phyloP scores from a whole-genome alignment of 2,888 invertebrate genomes.

The Germaria angustata region DNA sequence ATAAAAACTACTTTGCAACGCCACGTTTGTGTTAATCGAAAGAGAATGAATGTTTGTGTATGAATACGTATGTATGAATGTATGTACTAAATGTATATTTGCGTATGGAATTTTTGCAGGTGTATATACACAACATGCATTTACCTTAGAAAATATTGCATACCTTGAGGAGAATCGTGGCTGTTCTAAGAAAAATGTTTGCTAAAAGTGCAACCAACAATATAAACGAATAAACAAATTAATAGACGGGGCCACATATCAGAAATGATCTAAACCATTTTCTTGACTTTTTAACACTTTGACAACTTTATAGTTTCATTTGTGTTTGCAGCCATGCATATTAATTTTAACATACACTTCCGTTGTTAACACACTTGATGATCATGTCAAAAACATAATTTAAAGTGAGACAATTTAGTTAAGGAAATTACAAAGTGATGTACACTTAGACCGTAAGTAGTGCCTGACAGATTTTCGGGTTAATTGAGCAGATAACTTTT shows the following conservation, averaged over 20 bases:
- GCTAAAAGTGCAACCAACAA: slow-evolving; percentile 6
- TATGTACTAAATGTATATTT: too few relatives aligned
- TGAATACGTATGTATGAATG: background rate
- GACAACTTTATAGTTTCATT: slow-evolving; percentile 38
- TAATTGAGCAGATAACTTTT: too few relatives aligned
- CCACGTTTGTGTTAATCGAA: slow-evolving; percentile 18
- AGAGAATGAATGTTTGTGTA: background rate
- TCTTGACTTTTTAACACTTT: slow-evolving; percentile 35
- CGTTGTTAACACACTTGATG: slow-evolving; percentile 10
- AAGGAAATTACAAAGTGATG: background rate
- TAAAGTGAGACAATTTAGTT: background rate
- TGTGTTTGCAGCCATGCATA: background rate
- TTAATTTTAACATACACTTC: slow-evolving; percentile 21
- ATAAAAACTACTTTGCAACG: background rate
- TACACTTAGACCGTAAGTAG: background rate
- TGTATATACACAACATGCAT: background rate
- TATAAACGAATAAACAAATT: slow-evolving; percentile 12
- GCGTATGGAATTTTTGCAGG: background rate
- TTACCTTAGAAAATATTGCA: slow-evolving; percentile 27
- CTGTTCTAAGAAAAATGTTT: slow-evolving; percentile 2
- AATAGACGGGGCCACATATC: slow-evolving; percentile 10
- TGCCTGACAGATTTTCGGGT: too few relatives aligned
- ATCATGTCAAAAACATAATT: background rate
- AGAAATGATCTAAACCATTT: slow-evolving; percentile 24
- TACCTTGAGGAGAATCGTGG: slow-evolving; percentile 10